Conservation (phyloP, 1,140 invertebrate genomes). For the Cherax quadricarinatus region DNA sequence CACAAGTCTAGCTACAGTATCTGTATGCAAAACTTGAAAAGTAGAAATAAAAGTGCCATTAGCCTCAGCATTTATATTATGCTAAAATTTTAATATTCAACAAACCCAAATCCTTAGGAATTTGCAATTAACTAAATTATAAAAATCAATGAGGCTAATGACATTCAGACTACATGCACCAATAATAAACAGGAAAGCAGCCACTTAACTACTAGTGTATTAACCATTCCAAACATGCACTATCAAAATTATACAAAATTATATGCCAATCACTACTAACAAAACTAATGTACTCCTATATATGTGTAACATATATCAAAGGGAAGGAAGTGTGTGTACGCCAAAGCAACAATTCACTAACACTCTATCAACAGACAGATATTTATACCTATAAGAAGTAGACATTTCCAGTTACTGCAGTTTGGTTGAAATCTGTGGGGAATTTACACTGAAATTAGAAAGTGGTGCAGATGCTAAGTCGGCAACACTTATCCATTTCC, state of each 20-base stretch:
- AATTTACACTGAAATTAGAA: conserved; percentile 3
- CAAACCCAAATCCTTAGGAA: neutral
- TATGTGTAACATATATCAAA: neutral
- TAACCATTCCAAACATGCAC: neutral
- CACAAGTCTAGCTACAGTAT: neutral
- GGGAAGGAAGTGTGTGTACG: neutral
- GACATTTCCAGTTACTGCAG: conserved; percentile 55
- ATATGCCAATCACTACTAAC: neutral
- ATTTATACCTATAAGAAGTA: conserved; percentile 60
- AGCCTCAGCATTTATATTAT: neutral
- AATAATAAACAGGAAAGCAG: neutral
- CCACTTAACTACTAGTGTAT: neutral
- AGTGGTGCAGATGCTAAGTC: neutral
- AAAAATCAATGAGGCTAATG: neutral
- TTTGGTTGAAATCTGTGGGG: conserved; percentile 58
- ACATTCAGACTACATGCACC: neutral
- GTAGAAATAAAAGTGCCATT: neutral
- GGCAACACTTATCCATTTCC: neutral
- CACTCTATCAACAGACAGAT: conserved; percentile 28
- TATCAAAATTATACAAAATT: neutral
- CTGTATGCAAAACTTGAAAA: neutral
- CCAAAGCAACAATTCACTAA: conserved; percentile 46
- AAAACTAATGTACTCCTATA: neutral
- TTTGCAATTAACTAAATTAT: neutral
- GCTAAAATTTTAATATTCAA: neutral